Conservation (phyloP, 2,113 vertebrate species). For the Struthidea cinerea region DNA sequence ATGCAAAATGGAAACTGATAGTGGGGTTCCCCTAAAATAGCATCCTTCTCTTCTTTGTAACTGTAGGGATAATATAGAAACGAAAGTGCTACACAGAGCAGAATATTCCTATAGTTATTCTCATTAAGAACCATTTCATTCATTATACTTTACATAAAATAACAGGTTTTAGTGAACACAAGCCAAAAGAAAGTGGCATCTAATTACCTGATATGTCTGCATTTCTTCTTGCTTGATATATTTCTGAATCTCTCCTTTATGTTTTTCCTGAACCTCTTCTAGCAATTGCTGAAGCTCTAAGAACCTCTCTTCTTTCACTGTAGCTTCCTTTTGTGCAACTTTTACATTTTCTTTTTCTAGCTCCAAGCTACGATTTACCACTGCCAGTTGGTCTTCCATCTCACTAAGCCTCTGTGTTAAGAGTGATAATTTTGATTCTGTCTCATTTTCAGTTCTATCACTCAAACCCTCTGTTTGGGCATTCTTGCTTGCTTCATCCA, state of each 20-base stretch:
- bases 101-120: not conserved
- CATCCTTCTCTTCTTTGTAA: not conserved
- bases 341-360: conserved; percentile 81
- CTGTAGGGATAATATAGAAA: not conserved
- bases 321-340: conserved; percentile 78
- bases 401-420: conserved; percentile 79
- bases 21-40: not conserved
- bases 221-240: not conserved
- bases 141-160: not conserved
- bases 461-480: not conserved
- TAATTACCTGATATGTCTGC: not conserved
- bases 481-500: not conserved
- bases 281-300: conserved; percentile 77
- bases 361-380: conserved; percentile 76
- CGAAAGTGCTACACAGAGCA: not conserved
- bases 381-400: conserved; percentile 77
- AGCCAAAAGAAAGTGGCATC: not conserved
- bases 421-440: conserved; percentile 60
- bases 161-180: not conserved
- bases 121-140: not conserved
- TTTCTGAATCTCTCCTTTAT: conserved; percentile 14
- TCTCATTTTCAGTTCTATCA: not conserved
- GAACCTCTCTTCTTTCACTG: conserved; percentile 81
- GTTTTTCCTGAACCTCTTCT: conserved; percentile 61
- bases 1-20: not conserved